Percentiles rank a stretch among this genome's conserved stretches.
Conservation (phyloP, 2,888 invertebrate genomes). For the Agrochola macilenta region DNA sequence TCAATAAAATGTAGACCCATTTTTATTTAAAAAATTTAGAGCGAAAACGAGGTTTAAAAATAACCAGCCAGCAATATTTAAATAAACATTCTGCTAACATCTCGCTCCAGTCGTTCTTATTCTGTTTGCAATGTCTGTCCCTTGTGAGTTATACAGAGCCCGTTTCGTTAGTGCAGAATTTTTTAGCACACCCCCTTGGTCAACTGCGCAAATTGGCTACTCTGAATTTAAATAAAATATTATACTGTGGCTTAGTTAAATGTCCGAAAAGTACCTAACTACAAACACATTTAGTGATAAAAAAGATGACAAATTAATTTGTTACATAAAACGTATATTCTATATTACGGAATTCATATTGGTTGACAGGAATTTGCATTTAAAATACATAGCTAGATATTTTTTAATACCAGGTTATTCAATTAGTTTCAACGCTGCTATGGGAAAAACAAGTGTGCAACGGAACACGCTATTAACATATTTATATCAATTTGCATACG, state of each 20-base stretch:
- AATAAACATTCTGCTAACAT: constrained; percentile 14
- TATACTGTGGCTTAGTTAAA: not conserved
- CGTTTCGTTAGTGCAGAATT: constrained; percentile 17
- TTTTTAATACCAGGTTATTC: not conserved
- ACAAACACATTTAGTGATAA: not conserved
- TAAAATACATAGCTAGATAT: not conserved
- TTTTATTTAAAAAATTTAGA: not conserved
- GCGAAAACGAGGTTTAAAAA: not conserved
- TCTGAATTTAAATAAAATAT: constrained; percentile 12
- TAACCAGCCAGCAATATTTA: constrained; percentile 9
- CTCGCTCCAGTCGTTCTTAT: not conserved
- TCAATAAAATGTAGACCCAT: not conserved
- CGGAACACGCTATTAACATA: constrained; percentile 6
- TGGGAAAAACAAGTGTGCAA: constrained; percentile 19
- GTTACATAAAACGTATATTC: not conserved
- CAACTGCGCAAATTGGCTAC: constrained; percentile 6
- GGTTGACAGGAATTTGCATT: not conserved
- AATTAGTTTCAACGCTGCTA: constrained; percentile 19
- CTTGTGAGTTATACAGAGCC: constrained; percentile 27
- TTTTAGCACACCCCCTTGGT: constrained; percentile 6
- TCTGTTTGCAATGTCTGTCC: constrained; percentile 35
- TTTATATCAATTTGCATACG: constrained; percentile 29
- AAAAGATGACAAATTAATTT: not conserved
- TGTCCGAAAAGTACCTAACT: not conserved
- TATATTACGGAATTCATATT: not conserved